Base-by-base conservation (phyloP, 2,113 vertebrate species). In the Sturnus vulgaris region DNA sequence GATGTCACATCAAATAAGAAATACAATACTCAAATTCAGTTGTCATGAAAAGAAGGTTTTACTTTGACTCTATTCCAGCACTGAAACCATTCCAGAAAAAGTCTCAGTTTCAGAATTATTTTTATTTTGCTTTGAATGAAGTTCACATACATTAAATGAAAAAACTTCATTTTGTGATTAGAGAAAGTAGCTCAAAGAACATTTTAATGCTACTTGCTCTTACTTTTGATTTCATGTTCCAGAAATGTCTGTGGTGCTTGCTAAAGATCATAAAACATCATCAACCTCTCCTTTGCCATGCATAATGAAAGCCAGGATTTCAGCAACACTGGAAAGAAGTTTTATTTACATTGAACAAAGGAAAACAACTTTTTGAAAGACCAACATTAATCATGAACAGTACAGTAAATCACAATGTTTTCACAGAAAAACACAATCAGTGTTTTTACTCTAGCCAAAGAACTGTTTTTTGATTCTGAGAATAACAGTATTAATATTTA, bases 291-390 rank as follows among this genome's bases (percentile, higher is more conserved):
- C 76, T 92, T 97, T 96, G 82, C 94, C 88, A 80, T 91, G 95
- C 93, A 86, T 97, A 97, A 98, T 97, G 97, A 97, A 96, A 97
- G 86, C 93, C 96, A 97, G 96, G 57, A 92, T 96, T 93, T 77
- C 75, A 79, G 27, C 83, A 92, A 88, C 79, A 39, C 69, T 96
- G 88, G 63, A 93, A 93, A 96, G 92, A 97, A 97, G 81, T 61
- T 95, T 91, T 97, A 97, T 97, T 97, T 98, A 96, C 83, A 95
- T 86, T 98, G 90, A 79, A 94, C 84, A 96, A 97, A 97, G 70
- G 49, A 97, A 97, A 97, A 94, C 82, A 95, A 27, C 89, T 96
- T 97, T 97, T 97, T 95, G 72, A 64, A 97, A 97, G 96, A 92
- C 89, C 82, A 88, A 68, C 65, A 92, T 97, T 98, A 97, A 97